These are phyloP conservation scores for Drosophila chauvacae DNA, from an alignment of 1,140 invertebrate genomes.

Conservation along the genomic window DNA sequence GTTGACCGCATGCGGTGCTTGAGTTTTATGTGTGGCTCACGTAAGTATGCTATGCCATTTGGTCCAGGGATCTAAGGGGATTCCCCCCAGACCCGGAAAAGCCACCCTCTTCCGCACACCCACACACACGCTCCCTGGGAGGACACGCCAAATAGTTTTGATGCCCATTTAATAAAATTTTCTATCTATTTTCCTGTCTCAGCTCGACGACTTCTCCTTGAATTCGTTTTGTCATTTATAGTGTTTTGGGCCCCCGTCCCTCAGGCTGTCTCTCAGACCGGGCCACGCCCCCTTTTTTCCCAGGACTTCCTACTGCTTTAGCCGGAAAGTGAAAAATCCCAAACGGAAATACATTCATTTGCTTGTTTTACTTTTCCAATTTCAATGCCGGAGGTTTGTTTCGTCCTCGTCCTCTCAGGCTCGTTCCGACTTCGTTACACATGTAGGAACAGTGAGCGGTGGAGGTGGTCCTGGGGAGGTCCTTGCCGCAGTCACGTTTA, in stretches of 20 bases:
- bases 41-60: constrained; percentile 66
- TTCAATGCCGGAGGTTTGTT: constrained; percentile 66
- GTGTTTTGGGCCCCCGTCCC: constrained; percentile 22
- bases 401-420: constrained; percentile 6
- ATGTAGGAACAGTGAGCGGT: constrained; percentile 28
- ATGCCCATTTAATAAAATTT: constrained; percentile 79
- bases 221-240: constrained; percentile 71
- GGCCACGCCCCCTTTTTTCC: constrained; percentile 12
- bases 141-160: constrained; percentile 78
- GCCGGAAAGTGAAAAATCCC: constrained; percentile 80
- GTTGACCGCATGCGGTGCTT: constrained; percentile 64
- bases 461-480: constrained; percentile 31
- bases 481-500: constrained; percentile 84
- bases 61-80: constrained; percentile 35
- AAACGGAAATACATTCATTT: constrained; percentile 83
- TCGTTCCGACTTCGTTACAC: constrained; percentile 39
- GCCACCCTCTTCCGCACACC: constrained; percentile 8
- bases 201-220: constrained; percentile 33
- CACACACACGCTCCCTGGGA: neutral
- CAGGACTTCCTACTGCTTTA: constrained; percentile 10
- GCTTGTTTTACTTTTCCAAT: constrained; percentile 83
- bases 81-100: neutral
- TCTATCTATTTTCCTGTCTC: constrained; percentile 65
- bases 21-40: constrained; percentile 70
- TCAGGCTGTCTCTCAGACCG: neutral